These are phyloP conservation scores for Chrysotoxum bicinctum DNA, from an alignment of 2,888 invertebrate species.

Conservation along the genomic window DNA sequence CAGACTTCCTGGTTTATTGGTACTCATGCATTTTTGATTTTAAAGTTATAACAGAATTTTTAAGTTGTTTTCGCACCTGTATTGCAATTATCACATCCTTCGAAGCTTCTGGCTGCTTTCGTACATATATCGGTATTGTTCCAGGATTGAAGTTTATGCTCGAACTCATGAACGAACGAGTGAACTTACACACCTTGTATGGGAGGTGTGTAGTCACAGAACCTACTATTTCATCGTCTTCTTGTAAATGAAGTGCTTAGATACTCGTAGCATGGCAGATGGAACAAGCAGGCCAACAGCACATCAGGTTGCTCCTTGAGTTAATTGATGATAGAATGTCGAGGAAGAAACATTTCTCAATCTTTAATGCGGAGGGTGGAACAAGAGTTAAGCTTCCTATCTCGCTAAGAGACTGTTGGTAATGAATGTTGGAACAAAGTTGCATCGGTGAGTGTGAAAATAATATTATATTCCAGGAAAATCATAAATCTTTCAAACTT, in stretches of 20 bases:
- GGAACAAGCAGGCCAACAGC: conserved; percentile 20
- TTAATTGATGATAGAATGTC: conserved; percentile 16
- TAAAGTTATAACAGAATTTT: conserved; percentile 44
- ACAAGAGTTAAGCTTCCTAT: conserved; percentile 13
- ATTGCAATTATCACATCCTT: conserved; percentile 49
- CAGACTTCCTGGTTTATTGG: not conserved
- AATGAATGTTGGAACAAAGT: conserved; percentile 37
- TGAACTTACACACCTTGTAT: conserved; percentile 46
- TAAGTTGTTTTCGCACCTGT: conserved; percentile 55
- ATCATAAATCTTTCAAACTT: conserved; percentile 61
- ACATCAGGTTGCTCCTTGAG: not conserved
- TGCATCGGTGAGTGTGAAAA: not conserved
- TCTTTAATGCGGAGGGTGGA: conserved; percentile 13
- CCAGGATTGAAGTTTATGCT: conserved; percentile 53
- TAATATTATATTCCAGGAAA: conserved; percentile 7
- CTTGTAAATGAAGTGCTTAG: conserved; percentile 55
- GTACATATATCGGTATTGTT: not conserved
- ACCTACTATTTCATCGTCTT: not conserved
- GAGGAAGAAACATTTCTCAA: conserved; percentile 16
- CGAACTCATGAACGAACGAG: conserved; percentile 37
- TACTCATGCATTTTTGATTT: conserved; percentile 57
- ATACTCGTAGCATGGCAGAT: conserved; percentile 41
- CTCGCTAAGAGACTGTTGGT: conserved; percentile 15
- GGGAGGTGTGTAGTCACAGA: not conserved
- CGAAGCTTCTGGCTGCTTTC: not conserved